These are phyloP conservation scores for Sebastes variabilis DNA, from an alignment of 2,797 vertebrate species.

Conservation along the genomic window DNA sequence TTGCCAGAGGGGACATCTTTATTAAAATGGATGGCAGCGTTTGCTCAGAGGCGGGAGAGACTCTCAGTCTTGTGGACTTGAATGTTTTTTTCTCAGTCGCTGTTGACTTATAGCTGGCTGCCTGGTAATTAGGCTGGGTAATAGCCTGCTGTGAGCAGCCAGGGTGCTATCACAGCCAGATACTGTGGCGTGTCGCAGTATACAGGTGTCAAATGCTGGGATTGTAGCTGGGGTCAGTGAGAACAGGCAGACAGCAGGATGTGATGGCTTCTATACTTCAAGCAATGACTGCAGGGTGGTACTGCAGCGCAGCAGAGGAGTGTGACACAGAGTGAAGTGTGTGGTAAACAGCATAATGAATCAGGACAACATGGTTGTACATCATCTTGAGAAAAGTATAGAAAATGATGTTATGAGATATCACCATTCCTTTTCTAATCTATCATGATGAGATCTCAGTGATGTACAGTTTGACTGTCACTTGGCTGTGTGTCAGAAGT, in stretches of 20 bases:
- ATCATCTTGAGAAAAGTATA: not conserved
- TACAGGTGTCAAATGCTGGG: conserved; percentile 23
- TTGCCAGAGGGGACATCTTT: conserved; percentile 58
- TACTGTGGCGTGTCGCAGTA: conserved; percentile 2
- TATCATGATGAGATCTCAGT: not conserved
- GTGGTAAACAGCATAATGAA: not conserved
- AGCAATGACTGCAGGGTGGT: not conserved
- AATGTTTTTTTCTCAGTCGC: conserved; percentile 60
- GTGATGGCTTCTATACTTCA: not conserved
- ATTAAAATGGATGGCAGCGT: conserved; percentile 75
- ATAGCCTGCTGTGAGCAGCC: conserved; percentile 65
- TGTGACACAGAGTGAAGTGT: not conserved
- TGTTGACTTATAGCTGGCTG: conserved; percentile 75
- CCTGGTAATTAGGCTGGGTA: conserved; percentile 75
- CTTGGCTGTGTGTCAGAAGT: not conserved
- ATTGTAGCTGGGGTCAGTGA: conserved; percentile 10
- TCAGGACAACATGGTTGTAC: not conserved
- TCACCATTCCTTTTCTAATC: not conserved
- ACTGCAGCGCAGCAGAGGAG: not conserved
- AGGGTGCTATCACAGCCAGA: conserved; percentile 34
- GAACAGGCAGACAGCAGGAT: not conserved
- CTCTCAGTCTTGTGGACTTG: conserved; percentile 53
- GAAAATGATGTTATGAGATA: not conserved
- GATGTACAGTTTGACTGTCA: conserved; percentile 23
- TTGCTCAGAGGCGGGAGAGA: conserved; percentile 60